Percentiles rank a stretch among this genome's conserved stretches.
phyloP scores from a whole-genome alignment of 2,797 vertebrate genomes.

The Spinibarbus caldwelli region DNA sequence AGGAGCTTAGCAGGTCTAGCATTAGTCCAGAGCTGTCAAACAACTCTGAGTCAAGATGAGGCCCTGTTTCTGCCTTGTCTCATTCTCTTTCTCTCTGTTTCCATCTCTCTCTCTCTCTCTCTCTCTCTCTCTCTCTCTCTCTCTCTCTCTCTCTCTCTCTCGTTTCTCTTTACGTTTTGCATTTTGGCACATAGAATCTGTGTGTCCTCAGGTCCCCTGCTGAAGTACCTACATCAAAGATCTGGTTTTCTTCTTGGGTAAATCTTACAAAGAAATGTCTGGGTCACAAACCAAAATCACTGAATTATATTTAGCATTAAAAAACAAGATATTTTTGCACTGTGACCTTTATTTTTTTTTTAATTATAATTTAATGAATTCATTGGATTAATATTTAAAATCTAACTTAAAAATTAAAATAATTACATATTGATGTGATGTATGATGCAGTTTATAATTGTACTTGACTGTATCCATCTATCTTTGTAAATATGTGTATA shows the following conservation, averaged over 20 bases:
- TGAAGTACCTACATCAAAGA: background rate
- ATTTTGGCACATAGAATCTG: background rate
- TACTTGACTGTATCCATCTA: no score
- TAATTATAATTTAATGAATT: no score
- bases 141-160: slow-evolving; percentile 25
- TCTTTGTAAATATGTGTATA: no score
- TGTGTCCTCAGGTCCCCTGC: slow-evolving; percentile 19
- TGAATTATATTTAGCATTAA: background rate
- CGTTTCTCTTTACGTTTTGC: background rate
- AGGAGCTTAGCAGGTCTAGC: slow-evolving; percentile 37
- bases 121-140: no score
- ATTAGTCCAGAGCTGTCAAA: slow-evolving; percentile 53
- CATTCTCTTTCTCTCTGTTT: slow-evolving; percentile 24
- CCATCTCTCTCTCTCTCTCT: slow-evolving; percentile 17
- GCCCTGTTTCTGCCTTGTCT: slow-evolving; percentile 36
- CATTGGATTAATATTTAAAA: no score
- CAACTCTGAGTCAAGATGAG: slow-evolving; percentile 47
- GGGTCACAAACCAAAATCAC: background rate
- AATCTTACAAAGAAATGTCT: background rate
- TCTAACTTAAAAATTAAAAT: no score
- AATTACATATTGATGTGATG: no score
- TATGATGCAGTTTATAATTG: no score
- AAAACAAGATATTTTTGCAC: no score
- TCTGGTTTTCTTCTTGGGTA: background rate
- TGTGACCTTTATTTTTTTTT: background rate